These are phyloP conservation scores for Ylistrum balloti DNA, from an alignment of 1,140 invertebrate genomes.

Conservation along the genomic window DNA sequence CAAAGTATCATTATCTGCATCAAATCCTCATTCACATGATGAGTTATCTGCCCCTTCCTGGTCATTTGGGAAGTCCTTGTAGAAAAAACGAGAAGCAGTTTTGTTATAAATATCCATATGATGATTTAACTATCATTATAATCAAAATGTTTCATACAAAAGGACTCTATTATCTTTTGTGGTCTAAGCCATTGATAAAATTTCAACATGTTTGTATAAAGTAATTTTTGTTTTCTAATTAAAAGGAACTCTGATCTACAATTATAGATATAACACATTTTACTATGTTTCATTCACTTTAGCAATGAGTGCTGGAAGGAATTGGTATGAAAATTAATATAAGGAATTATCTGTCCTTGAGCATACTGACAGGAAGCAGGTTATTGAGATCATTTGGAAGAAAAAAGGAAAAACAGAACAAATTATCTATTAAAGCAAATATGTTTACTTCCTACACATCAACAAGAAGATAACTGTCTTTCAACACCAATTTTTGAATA, in stretches of 20 bases:
- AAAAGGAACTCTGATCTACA: too few species aligned
- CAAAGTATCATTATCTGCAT: background rate
- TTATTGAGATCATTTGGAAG: background rate
- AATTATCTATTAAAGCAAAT: background rate
- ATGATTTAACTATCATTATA: too few species aligned
- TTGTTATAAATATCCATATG: background rate
- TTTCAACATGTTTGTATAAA: too few species aligned
- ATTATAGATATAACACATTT: too few species aligned
- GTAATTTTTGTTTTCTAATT: too few species aligned
- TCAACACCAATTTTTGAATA: background rate
- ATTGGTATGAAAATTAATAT: background rate
- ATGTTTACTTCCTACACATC: background rate
- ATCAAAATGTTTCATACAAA: too few species aligned
- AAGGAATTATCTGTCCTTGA: conserved; percentile 22
- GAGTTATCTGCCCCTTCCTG: background rate
- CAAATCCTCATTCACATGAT: background rate
- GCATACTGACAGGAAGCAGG: background rate
- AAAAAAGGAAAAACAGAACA: background rate
- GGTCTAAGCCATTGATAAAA: too few species aligned
- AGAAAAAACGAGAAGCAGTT: background rate
- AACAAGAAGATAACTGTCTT: background rate
- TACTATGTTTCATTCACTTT: too few species aligned
- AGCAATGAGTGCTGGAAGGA: background rate
- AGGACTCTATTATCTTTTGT: too few species aligned
- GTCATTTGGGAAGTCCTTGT: background rate